phyloP scores from a whole-genome alignment of 2,888 invertebrate species.

The Cheiracanthium punctorium region DNA sequence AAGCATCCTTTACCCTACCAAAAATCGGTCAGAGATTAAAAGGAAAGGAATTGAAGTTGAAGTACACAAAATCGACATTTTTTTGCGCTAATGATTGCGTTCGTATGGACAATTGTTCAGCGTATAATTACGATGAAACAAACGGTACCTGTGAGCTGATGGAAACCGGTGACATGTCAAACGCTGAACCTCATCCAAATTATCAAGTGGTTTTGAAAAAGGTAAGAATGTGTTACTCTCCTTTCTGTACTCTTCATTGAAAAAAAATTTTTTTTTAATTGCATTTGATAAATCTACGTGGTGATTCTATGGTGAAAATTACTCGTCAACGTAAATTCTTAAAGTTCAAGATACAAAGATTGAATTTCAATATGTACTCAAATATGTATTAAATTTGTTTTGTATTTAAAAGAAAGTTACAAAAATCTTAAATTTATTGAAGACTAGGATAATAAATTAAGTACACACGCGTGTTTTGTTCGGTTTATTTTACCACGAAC shows the following conservation, averaged over 20 bases:
- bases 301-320: too few species aligned
- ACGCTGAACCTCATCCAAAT: slow-evolving; percentile 30
- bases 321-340: too few species aligned
- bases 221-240: slow-evolving; percentile 43
- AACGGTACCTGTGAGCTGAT: slow-evolving; percentile 54
- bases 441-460: too few species aligned
- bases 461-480: too few species aligned
- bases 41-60: slow-evolving; percentile 28
- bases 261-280: too few species aligned
- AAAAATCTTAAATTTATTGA: too few species aligned
- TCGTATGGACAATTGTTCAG: slow-evolving; percentile 31
- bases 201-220: slow-evolving; percentile 46
- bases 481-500: too few species aligned
- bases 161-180: slow-evolving; percentile 16
- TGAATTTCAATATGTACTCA: too few species aligned
- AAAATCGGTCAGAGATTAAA: slow-evolving; percentile 24
- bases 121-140: slow-evolving; percentile 37
- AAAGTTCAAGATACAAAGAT: too few species aligned
- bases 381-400: too few species aligned
- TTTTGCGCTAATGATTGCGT: slow-evolving; percentile 52
- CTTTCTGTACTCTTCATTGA: neutral
- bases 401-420: too few species aligned
- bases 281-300: too few species aligned
- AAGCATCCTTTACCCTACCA: slow-evolving; percentile 43
- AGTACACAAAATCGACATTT: slow-evolving; percentile 25